phyloP scores from a whole-genome alignment of 2,113 vertebrate genomes.

The Clinocottus analis region DNA sequence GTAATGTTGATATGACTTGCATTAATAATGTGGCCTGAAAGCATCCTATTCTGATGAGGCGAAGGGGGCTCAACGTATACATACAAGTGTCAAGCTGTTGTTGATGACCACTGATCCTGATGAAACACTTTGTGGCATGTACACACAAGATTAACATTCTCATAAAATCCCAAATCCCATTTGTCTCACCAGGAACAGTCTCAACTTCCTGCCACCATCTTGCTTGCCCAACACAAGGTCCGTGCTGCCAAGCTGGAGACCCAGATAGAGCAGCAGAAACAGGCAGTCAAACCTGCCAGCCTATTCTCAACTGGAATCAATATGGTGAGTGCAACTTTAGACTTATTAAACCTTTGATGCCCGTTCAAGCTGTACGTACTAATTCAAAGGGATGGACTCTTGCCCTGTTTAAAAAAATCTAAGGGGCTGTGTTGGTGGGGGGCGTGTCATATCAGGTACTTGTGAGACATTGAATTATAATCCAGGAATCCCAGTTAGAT shows the following conservation, averaged over 20 bases:
- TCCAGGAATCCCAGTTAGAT: not conserved
- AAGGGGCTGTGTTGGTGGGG: not conserved
- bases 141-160: constrained; percentile 1
- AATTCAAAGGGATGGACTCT: not conserved
- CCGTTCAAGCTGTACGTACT: not conserved
- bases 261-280: constrained; percentile 91
- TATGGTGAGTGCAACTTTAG: constrained; percentile 86
- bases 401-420: not conserved
- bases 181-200: constrained; percentile 90
- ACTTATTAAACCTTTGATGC: not conserved
- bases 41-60: constrained; percentile 4
- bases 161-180: constrained; percentile 13
- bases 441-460: not conserved
- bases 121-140: constrained; percentile 1
- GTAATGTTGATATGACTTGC: constrained; percentile 59
- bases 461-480: not conserved
- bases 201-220: constrained; percentile 91
- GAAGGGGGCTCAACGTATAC: not conserved
- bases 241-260: constrained; percentile 91
- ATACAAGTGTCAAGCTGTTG: constrained; percentile 7
- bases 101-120: not conserved
- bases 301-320: constrained; percentile 97
- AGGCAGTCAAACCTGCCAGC: constrained; percentile 88
- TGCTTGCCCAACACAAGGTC: constrained; percentile 96
- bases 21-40: constrained; percentile 57